A percentile compares a stretch with the other conserved stretches of the same genome.
These are phyloP conservation scores for Meles meles DNA, from an alignment of 2,113 vertebrate species.

Conservation along the genomic window DNA sequence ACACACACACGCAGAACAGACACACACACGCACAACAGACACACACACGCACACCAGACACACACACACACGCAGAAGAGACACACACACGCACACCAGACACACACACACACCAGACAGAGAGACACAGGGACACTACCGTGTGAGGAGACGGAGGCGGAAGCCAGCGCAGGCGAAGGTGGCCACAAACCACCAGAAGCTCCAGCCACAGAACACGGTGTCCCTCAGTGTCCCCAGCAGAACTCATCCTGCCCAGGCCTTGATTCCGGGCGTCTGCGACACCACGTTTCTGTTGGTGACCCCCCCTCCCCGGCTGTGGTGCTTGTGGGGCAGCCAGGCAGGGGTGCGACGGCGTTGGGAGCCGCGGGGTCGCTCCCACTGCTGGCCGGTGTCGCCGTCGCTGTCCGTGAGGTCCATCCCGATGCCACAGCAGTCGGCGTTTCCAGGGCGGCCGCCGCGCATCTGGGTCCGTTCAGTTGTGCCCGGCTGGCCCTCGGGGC, in stretches of 20 bases:
- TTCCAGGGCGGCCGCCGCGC: background rate
- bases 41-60: no score
- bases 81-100: no score
- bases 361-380: no score
- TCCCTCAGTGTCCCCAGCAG: background rate
- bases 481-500: background rate
- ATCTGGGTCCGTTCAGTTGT: background rate
- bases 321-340: background rate
- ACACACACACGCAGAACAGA: no score
- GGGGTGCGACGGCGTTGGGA: no score
- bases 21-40: no score
- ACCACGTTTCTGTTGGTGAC: background rate
- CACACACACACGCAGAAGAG: no score
- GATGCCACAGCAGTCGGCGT: background rate
- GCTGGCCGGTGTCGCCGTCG: background rate
- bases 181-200: background rate
- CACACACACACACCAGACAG: no score
- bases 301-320: background rate
- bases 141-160: background rate
- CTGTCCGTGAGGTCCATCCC: background rate
- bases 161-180: background rate
- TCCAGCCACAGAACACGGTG: rapidly evolving
- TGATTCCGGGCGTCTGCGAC: background rate
- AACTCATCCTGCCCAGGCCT: background rate
- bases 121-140: rapidly evolving